Conservation (phyloP, 2,888 invertebrate species). For the Latheticus oryzae region DNA sequence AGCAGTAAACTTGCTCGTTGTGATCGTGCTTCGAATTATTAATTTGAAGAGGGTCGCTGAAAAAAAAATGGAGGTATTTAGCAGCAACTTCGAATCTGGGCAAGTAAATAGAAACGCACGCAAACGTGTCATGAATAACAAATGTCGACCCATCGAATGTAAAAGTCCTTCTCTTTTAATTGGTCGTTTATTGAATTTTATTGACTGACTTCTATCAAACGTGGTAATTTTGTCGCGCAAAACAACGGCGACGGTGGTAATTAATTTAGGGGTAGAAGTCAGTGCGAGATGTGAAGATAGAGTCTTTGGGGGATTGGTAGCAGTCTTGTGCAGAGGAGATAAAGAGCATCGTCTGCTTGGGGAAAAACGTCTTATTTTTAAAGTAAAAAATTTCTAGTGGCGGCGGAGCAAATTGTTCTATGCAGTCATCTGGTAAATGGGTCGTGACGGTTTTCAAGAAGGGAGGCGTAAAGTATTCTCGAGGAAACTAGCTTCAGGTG, state of each 20-base stretch:
- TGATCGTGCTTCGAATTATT: constrained; percentile 13
- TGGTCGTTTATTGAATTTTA: constrained; percentile 16
- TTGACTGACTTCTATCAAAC: constrained; percentile 9
- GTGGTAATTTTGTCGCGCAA: constrained; percentile 9
- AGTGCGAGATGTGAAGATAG: neutral
- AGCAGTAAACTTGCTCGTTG: constrained; percentile 15
- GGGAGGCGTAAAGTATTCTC: no score
- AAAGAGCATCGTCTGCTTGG: constrained; percentile 25
- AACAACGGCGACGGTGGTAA: constrained; percentile 12
- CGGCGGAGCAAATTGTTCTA: no score
- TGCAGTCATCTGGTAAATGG: no score
- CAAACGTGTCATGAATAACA: constrained; percentile 7
- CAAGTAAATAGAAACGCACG: constrained; percentile 14
- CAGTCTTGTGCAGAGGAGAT: constrained; percentile 13
- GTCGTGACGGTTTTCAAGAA: no score
- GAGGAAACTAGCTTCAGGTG: no score
- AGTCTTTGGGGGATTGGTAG: neutral
- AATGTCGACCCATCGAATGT: constrained; percentile 5
- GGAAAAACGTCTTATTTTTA: no score
- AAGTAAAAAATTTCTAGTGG: no score
- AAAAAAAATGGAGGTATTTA: constrained; percentile 11
- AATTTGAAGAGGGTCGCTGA: constrained; percentile 1
- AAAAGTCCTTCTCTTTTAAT: neutral
- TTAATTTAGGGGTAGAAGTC: constrained; percentile 10
- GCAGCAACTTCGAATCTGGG: constrained; percentile 7